Conservation (phyloP, 2,113 vertebrate genomes). For the Scomber japonicus region DNA sequence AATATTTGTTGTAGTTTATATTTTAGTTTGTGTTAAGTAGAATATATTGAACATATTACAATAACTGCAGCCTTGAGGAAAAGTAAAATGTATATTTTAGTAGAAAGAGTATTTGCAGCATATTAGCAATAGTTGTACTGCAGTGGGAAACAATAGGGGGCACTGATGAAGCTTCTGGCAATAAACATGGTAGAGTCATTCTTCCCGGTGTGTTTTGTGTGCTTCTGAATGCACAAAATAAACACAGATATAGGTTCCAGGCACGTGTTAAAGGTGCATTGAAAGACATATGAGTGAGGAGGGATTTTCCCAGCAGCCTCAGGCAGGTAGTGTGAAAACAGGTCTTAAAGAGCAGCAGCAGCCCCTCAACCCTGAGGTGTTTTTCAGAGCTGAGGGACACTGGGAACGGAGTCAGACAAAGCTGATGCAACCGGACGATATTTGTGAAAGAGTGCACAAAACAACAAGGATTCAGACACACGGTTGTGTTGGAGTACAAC, state of each 20-base stretch:
- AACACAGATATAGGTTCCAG: constrained; percentile 58
- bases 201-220: neutral
- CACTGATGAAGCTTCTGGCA: neutral
- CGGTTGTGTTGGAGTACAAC: constrained; percentile 64
- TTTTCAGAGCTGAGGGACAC: constrained; percentile 43
- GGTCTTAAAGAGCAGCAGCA: constrained; percentile 78
- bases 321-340: constrained; percentile 84
- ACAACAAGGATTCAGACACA: constrained; percentile 50
- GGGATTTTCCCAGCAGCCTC: constrained; percentile 74
- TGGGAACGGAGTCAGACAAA: constrained; percentile 63
- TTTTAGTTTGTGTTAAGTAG: too few relatives aligned
- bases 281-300: too few relatives aligned
- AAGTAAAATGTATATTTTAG: too few relatives aligned
- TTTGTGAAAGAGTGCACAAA: constrained; percentile 73
- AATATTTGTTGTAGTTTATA: too few relatives aligned
- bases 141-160: neutral
- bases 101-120: neutral
- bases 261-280: constrained; percentile 68
- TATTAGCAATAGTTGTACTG: neutral
- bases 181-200: constrained; percentile 11
- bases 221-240: neutral
- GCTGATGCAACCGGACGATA: constrained; percentile 78
- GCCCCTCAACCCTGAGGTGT: constrained; percentile 67
- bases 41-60: too few relatives aligned
- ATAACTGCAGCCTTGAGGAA: too few relatives aligned